Percentiles rank a stretch among this genome's conserved stretches.
Conservation (phyloP, 2,797 vertebrate species). For the Psittacula echo region DNA sequence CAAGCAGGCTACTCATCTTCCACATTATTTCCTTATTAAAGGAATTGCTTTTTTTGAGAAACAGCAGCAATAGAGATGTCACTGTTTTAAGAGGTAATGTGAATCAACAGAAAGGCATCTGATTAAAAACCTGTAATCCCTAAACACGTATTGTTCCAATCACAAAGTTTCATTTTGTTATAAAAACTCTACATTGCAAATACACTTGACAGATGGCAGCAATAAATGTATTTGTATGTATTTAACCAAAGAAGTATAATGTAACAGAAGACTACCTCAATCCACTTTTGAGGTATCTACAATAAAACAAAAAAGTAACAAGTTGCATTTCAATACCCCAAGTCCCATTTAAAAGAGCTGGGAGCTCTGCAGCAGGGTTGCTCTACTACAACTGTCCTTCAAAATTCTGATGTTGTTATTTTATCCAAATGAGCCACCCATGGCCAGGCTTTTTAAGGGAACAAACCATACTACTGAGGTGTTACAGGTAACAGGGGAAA, state of each 20-base stretch:
- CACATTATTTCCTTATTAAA: neutral
- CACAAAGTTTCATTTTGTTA: neutral
- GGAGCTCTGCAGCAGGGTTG: neutral
- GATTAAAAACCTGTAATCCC: neutral
- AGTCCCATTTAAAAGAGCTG: neutral
- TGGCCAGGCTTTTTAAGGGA: neutral
- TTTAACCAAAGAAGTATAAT: neutral
- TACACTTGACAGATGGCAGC: neutral
- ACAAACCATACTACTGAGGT: fast-evolving
- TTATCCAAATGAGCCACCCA: neutral
- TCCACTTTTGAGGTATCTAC: neutral
- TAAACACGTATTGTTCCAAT: neutral
- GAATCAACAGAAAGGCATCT: neutral
- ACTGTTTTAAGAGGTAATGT: neutral
- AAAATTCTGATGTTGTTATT: neutral
- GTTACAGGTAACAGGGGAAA: neutral
- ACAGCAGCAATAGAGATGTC: neutral
- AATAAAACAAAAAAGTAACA: neutral
- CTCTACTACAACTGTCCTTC: neutral
- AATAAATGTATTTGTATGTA: neutral
- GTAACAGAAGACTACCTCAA: neutral
- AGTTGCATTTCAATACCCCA: neutral
- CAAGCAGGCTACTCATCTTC: neutral
- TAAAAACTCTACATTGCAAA: neutral
- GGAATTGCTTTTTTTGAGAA: neutral